Evolutionary conservation across 2,888 invertebrate genomes (phyloP).

Genomic region (Nephrotoma flavescens): DNA sequence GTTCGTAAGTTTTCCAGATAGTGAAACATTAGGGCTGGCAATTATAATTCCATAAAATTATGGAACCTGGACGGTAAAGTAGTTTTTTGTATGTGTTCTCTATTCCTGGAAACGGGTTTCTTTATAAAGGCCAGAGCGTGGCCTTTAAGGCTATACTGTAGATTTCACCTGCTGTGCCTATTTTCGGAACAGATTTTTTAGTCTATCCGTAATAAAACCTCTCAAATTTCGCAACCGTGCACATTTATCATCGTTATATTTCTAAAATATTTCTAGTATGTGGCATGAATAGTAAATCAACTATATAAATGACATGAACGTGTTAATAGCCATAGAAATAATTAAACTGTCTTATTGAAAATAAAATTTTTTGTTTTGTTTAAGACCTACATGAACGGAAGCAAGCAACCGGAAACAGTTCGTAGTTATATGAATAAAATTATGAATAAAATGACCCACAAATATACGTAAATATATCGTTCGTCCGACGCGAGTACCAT

Average conservation of each 20-base stretch:
- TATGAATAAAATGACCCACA: background rate
- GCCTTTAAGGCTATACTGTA: no score
- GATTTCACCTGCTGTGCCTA: no score
- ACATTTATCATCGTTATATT: background rate
- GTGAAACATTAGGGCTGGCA: no score
- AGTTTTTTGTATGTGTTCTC: no score
- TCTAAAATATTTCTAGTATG: background rate
- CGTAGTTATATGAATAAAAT: background rate
- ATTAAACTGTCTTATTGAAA: background rate
- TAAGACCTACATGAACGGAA: background rate
- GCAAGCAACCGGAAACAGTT: background rate
- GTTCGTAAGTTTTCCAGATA: no score
- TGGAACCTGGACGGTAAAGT: no score
- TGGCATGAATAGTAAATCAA: background rate
- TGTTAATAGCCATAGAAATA: background rate
- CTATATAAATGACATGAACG: background rate
- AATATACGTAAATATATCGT: background rate
- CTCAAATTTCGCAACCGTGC: background rate
- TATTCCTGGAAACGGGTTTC: no score
- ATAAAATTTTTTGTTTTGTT: background rate
- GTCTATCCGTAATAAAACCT: no score
- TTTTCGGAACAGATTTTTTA: no score
- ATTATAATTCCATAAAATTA: no score
- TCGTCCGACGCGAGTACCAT: background rate
- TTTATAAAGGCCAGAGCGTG: no score